Base-by-base conservation (phyloP, 2,797 vertebrate genomes). In the Enteromius mattozi region DNA sequence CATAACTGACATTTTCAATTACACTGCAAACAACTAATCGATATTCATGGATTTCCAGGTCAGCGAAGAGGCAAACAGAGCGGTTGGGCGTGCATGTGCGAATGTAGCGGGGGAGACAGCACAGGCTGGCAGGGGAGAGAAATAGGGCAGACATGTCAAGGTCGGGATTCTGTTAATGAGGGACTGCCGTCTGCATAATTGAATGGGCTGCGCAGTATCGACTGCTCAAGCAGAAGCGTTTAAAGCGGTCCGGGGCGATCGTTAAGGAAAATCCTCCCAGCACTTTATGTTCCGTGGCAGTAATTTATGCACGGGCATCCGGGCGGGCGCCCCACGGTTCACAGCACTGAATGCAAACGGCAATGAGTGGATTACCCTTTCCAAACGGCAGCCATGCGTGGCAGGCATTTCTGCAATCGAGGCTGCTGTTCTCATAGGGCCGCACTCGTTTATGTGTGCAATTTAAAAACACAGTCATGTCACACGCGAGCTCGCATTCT, bases 1-100 rank as follows among this genome's bases (percentile, higher is more conserved):
- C 93, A 94, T 95, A 96, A 96, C 95, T 96, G 97, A 96, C 97
- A 97, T 97, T 97, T 95, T 97, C 96, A 97, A 98, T 98, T 95
- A 97, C 96, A 94, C 94, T 91, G 96, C 96, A 96, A 97, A 97
- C 96, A 97, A 95, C 91, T 94, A 95, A 97, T 98, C 97, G 93
- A 98, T 98, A 97, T 96, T 95, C 96, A 98, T 97, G 96, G 97
- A 97, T 97, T 95, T 93, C 93, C 88, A 85, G 92, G 91, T 95
- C 93, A 89, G 94, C 92, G 93, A 93, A 89, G 93, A 94, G 92
- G 93, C 96, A 95, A 95, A 95, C 91, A 93, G 90, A 91, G 92
- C 88, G 90, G 91, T 92, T 93, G 89, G 89, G 92, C 91, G 70
- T 54, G 71, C 35, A 45, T 83, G 56, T 47, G 35, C 0, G 78